Conservation (phyloP, 2,113 vertebrate species). For the Centropristis striata region DNA sequence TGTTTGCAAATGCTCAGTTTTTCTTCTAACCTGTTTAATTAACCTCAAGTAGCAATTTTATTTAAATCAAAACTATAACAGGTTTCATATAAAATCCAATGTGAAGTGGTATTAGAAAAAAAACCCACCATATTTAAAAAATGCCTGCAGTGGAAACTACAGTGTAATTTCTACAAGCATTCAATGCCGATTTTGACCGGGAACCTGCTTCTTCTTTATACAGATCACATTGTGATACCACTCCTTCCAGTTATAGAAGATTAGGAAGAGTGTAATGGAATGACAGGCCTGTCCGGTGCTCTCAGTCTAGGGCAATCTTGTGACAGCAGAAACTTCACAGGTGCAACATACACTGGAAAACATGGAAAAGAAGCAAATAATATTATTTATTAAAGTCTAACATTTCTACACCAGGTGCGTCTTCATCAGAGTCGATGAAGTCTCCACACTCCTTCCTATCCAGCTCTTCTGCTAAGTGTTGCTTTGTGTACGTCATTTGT, state of each 20-base stretch:
- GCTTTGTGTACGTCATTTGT: constrained; percentile 10
- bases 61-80: background rate
- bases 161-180: background rate
- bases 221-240: background rate
- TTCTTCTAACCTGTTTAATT: background rate
- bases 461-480: background rate
- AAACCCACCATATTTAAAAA: too few relatives aligned
- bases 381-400: too few relatives aligned
- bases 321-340: too few relatives aligned
- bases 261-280: too few relatives aligned
- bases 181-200: background rate
- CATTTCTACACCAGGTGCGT: too few relatives aligned
- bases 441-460: too few relatives aligned
- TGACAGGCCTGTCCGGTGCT: too few relatives aligned
- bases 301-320: too few relatives aligned
- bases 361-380: too few relatives aligned
- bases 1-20: background rate
- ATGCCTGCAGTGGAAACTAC: background rate
- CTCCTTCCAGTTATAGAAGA: too few relatives aligned
- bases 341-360: too few relatives aligned
- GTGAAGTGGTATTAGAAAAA: background rate
- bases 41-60: background rate
- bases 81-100: background rate
- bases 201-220: background rate
- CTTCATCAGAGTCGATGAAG: too few relatives aligned